Conservation (phyloP, 2,888 invertebrate genomes). For the Callimorpha dominula region DNA sequence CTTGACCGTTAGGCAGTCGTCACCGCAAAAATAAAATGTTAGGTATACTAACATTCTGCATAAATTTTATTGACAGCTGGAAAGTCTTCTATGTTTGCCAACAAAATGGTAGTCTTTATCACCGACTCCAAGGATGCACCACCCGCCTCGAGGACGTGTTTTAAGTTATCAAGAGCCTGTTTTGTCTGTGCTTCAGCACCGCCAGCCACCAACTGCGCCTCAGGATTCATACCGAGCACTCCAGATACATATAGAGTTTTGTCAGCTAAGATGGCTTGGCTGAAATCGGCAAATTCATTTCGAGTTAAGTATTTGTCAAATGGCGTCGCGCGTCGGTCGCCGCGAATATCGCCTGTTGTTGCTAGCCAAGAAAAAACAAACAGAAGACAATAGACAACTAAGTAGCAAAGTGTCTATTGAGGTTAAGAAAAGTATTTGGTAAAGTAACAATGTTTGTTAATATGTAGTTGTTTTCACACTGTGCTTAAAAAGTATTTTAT, state of each 20-base stretch:
- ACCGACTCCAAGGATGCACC: conserved; percentile 91
- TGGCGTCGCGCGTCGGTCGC: too few relatives aligned
- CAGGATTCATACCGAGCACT: conserved; percentile 91
- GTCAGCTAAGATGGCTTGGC: conserved; percentile 94
- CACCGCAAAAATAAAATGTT: too few relatives aligned
- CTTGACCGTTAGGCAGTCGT: too few relatives aligned
- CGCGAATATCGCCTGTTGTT: too few relatives aligned
- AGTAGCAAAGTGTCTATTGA: too few relatives aligned
- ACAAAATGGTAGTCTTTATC: conserved; percentile 94
- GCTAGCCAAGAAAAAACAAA: too few relatives aligned
- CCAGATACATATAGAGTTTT: conserved; percentile 96
- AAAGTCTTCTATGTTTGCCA: conserved; percentile 94
- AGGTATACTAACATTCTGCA: conserved; percentile 89
- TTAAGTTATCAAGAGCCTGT: conserved; percentile 92
- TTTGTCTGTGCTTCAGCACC: conserved; percentile 91
- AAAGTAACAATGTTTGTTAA: too few relatives aligned
- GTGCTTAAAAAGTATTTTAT: too few relatives aligned
- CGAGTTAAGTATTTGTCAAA: background rate
- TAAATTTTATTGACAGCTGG: conserved; percentile 94
- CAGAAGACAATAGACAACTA: too few relatives aligned
- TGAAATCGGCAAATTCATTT: conserved; percentile 68
- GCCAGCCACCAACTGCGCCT: conserved; percentile 91
- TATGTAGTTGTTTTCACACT: too few relatives aligned
- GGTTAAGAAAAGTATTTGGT: too few relatives aligned
- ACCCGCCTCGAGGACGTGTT: conserved; percentile 91